Evolutionary conservation across 2,113 vertebrate genomes (phyloP), one percentile per base, ranked within the genome.

Genomic region (Brachyistius frenatus): DNA sequence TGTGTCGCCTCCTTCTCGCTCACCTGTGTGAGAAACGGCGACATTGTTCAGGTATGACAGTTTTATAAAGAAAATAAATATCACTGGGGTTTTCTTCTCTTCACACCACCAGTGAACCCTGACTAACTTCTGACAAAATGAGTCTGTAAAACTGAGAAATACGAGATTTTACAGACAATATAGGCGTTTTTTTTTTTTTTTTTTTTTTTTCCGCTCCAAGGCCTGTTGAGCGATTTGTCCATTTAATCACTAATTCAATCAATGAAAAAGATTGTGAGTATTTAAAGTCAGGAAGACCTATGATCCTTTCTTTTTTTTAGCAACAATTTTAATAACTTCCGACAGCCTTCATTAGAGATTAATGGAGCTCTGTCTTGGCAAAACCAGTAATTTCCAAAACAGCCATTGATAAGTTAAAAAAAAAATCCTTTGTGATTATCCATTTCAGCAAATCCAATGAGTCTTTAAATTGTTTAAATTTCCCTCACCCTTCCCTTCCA

Each of bases 1-100:
- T 72, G 61, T 56, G 53, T 33, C 5, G 5, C 15, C 16, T 32
- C 11, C 44, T 54, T 50, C 44, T 58, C 30, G 3, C 62, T 39
- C 62, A 82, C 70, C 72, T 80, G 50, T 33, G 46, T 49, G 11
- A 67, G 10, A 46, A 53, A 56, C 10, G 11, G 15, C 31, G 2
- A 35, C 5, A 15, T 1, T 33, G 32, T 30, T 44, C 15, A 52
- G 30, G 10, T 23, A 8, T 39, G 64, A 66, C 7, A 6, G 69
- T 11, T 32, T 71, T 57, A 66, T 16, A 30, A 30, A 71, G 11
- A 44, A 14, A 64, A 73, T 14, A 33, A 5, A 53, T 64, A 62
- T 70, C 35, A 46, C 46, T 44, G 33, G 7, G 14, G n/a, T 3
- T 46, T 72, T 63, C n/a, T 60, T 65, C 57, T 16, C 35, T 65